Base-by-base conservation (phyloP, 1,140 invertebrate species). In the Notospermus geniculatus region DNA sequence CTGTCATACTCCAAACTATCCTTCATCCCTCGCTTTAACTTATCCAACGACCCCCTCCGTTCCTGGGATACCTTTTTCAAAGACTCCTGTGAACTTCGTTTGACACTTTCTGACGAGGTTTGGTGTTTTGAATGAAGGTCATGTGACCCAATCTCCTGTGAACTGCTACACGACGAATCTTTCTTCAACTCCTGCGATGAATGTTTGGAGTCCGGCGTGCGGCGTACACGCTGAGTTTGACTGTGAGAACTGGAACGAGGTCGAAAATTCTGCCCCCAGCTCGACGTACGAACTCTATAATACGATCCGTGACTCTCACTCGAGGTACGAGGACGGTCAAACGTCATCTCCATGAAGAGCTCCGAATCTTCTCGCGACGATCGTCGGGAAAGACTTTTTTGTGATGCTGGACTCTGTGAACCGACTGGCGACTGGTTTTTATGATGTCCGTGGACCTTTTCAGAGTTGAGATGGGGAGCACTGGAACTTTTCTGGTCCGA, bases 201-300 rank as follows among this genome's bases (percentile, higher is more conserved):
- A 15, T 36, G 32, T 36, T 36, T 36, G 32, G 32, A 36, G 32
- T 36, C 32, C 15, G 32, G 32, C 15, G 32, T 36, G 5, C 32
- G 32, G 5, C 32, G 32, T 36, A 36, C 32, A 15, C 32, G 4
- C 32, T 36, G 32, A 7, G 32, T 15, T 36, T 36, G 73, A n/a
- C 77, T 74, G 57, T 77, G 70, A 60, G 75, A 78, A 28, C 75
- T 77, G 5, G 77, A 79, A 54, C 77, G 62, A 57, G 74, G 76
- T 27, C 77, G 61, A 57, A 64, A 50, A 32, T 61, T 52, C 27
- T 72, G 72, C 32, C 60, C 60, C 60, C 70, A 75, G 62, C 76
- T 77, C 36, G 76, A 74, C 5, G 77, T 66, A 1, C 76, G 65
- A 0, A 70, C 72, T 9, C 74, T 62, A 36, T 36, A 36, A 15